These are phyloP conservation scores for Diorhabda elongata DNA, from an alignment of 1,140 invertebrate genomes.

Conservation along the genomic window DNA sequence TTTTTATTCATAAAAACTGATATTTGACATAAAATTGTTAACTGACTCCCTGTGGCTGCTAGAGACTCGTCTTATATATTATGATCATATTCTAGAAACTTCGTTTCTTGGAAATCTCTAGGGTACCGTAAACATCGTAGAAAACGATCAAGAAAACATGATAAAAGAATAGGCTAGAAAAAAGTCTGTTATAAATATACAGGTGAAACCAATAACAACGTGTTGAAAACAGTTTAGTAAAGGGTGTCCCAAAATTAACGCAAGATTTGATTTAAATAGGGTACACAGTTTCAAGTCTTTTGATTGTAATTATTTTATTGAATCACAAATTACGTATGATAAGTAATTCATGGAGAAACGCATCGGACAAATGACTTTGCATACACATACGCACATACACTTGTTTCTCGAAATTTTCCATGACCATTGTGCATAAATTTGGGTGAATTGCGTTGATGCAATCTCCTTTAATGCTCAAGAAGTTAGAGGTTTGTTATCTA, in stretches of 20 bases:
- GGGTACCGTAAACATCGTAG: too few relatives aligned
- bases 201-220: too few relatives aligned
- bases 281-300: not conserved
- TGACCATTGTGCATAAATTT: not conserved
- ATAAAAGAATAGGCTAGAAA: too few relatives aligned
- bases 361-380: not conserved
- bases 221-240: not conserved
- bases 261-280: slow-evolving; percentile 4
- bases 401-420: not conserved
- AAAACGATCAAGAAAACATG: too few relatives aligned
- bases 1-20: too few relatives aligned
- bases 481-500: not conserved
- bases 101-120: too few relatives aligned
- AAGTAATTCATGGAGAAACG: not conserved
- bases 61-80: too few relatives aligned
- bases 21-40: too few relatives aligned
- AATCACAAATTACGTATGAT: not conserved
- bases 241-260: slow-evolving; percentile 1
- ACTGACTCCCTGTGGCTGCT: too few relatives aligned
- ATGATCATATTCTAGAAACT: too few relatives aligned
- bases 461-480: not conserved
- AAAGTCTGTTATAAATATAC: too few relatives aligned
- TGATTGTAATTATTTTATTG: not conserved
- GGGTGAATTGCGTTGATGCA: not conserved
- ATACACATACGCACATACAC: not conserved